Base-by-base conservation (phyloP, 2,888 invertebrate species). In the Ectemnius continuus region DNA sequence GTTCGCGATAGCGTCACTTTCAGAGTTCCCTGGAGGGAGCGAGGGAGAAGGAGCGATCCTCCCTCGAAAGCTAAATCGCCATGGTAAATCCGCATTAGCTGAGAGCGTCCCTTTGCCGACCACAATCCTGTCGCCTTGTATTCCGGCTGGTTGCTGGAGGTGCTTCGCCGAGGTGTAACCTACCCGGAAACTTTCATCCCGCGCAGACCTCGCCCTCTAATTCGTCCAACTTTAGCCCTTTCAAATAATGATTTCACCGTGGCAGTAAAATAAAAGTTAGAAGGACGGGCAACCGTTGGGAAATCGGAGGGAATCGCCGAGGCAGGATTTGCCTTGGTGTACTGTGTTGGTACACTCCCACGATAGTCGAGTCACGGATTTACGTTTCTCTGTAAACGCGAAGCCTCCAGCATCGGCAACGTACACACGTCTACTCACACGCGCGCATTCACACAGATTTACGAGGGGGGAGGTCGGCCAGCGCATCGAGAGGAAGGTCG, bases 311-410 rank as follows among this genome's bases (percentile, higher is more conserved):
- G 52, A 13, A 52, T 52, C 52, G 16, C 52, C 11, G 14, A 52
- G 52, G 11, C 4, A 52, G 52, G 52, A 52, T 52, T 23, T 16
- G 8, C n/a, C 8, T 52, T 26, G 11, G 23, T n/a, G 45, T 16
- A 28, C 8, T 23, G 52, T 62, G 64, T 64, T 47, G 62, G 62
- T 66, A 23, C 36, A 18, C 63, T 47, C 58, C 61, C 36, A 52
- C 52, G 48, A 61, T 18, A 66, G 70, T 67, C 67, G 66, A 63
- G 78, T 72, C 77, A 70, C 65, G 77, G 67, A 36, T 79, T 75
- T 72, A 70, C 77, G 70, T 67, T 75, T 61, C 71, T 67, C 65
- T 57, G 70, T 71, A 75, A 75, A 67, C 63, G 67, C 16, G 16
- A 56, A 46, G 60, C 18, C 59, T 64, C 64, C 58, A 64, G 56